Evolutionary conservation across 2,888 invertebrate species (phyloP), one percentile per base, ranked within the genome.

Genomic region (Eustalomyia histrio): DNA sequence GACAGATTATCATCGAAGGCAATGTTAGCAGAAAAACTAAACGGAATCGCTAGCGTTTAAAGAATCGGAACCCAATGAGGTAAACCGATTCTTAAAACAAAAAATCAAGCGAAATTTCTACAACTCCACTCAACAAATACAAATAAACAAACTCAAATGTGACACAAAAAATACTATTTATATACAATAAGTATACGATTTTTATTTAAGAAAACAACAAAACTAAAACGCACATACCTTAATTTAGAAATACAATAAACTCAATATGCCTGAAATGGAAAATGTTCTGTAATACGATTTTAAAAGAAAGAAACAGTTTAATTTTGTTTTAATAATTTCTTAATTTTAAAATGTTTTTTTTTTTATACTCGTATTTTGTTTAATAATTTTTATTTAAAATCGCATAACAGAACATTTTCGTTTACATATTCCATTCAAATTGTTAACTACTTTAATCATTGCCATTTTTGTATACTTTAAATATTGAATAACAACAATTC

Each of bases 11-110:
- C 80, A 90, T 90, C 85, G 90, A 90, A 84, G 90, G 90, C 64
- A 90, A 90, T 85, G 90, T 90, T 73, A 90, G 90, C 86, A 89
- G 90, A 85, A 90, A 90, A 84, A 89, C 90, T 29, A 90, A 90
- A 86, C 84, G 90, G 84, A 90, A 88, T 87, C 91, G 90, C 89
- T 90, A 90, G 88, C 89, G 89, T 85, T 86, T 87, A 85, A 87
- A 86, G 86, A 88, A 87, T 87, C 88, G 88, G 87, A 86, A 88
- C 86, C 87, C 87, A 33, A 65, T 88, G 85, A 86, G 87, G 86
- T 88, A 86, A 86, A 87, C 88, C 87, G 89, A 87, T 88, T 87
- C 88, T 80, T 82, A 80, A 85, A 83, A 67, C 9, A 83, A 67
- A 12, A 73, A 78, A 79, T 47, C 50, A 50, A 69, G 57, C 80